These are phyloP conservation scores for Andrena praecox DNA, from an alignment of 2,888 invertebrate species.

Conservation along the genomic window DNA sequence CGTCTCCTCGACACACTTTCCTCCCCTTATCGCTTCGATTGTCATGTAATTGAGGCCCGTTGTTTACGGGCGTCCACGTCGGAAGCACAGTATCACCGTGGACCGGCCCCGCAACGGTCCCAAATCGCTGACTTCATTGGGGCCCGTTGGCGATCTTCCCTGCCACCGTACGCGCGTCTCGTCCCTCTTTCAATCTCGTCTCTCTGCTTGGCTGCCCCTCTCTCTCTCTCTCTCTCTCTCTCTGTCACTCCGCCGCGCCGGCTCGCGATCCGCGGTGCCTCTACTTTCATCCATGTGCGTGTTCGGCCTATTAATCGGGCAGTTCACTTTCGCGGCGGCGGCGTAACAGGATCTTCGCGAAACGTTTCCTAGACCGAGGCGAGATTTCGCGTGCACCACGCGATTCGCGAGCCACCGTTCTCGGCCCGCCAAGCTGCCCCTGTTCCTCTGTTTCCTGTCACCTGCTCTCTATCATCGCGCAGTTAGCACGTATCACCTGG, in stretches of 20 bases:
- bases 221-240: background rate
- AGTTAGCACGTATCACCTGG: background rate
- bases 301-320: constrained; percentile 66
- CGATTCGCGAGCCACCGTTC: constrained; percentile 54
- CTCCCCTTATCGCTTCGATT: constrained; percentile 16
- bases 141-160: constrained; percentile 50
- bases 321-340: constrained; percentile 75
- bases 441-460: background rate
- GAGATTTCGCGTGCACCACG: constrained; percentile 70
- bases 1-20: constrained; percentile 46
- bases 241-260: background rate
- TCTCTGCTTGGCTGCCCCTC: constrained; percentile 13
- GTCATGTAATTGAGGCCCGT: constrained; percentile 45
- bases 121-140: constrained; percentile 47
- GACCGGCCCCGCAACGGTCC: constrained; percentile 18
- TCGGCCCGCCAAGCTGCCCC: background rate
- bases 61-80: constrained; percentile 14
- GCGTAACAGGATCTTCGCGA: constrained; percentile 78
- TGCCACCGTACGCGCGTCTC: background rate
- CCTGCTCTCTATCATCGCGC: constrained; percentile 38
- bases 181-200: constrained; percentile 22
- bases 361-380: constrained; percentile 69
- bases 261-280: constrained; percentile 18
- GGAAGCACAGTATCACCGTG: constrained; percentile 49
- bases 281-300: constrained; percentile 50